Percentiles rank a stretch among this genome's conserved stretches.
Evolutionary conservation across 2,797 vertebrate genomes (phyloP).

Genomic region (Melopsittacus undulatus): DNA sequence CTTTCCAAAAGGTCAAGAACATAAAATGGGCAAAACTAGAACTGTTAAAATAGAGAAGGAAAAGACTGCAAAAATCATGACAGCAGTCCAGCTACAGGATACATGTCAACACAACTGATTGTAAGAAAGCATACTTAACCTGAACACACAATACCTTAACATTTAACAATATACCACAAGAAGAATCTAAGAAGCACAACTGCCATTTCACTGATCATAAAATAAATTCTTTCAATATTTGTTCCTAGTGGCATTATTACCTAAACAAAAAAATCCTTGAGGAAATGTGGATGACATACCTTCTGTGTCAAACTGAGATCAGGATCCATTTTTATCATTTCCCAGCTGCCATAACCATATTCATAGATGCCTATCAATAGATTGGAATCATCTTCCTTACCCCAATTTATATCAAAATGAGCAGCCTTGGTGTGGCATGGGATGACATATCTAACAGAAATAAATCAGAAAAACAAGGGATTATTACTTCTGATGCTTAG

Average conservation of each 20-base stretch:
- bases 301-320: conserved; percentile 98
- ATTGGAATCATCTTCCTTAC: conserved; percentile 96
- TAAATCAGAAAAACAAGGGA: not conserved
- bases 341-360: conserved; percentile 99
- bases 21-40: not conserved
- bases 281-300: conserved; percentile 72
- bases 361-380: conserved; percentile 97
- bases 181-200: not conserved
- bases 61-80: not conserved
- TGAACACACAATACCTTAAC: not conserved
- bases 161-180: not conserved
- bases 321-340: conserved; percentile 99
- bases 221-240: not conserved
- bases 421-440: conserved; percentile 95
- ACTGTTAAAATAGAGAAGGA: not conserved
- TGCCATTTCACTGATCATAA: not conserved
- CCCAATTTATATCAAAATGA: conserved; percentile 98
- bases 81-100: not conserved
- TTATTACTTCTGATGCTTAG: not conserved
- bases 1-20: not conserved
- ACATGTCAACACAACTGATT: not conserved
- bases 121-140: not conserved
- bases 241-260: not conserved
- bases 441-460: conserved; percentile 87
- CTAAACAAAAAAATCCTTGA: not conserved